Percentiles rank a stretch among this genome's conserved stretches.
Conservation (phyloP, 2,113 vertebrate genomes). For the Eurystomus gularis region DNA sequence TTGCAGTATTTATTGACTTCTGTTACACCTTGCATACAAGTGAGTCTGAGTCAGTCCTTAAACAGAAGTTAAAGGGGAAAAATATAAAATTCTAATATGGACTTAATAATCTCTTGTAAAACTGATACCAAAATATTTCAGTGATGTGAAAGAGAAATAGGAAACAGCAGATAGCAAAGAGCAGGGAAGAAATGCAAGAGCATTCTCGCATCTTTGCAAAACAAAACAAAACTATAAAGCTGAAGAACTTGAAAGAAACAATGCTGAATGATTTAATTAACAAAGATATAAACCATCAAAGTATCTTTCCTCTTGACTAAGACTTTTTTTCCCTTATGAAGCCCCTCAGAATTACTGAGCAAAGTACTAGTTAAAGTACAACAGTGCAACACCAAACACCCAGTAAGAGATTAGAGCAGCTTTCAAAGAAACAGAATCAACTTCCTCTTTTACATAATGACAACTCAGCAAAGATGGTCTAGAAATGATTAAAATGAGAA, state of each 20-base stretch:
- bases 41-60: background rate
- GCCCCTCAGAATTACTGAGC: background rate
- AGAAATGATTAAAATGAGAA: background rate
- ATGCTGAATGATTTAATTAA: rapidly evolving
- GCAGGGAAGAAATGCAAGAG: background rate
- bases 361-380: background rate
- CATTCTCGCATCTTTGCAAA: background rate
- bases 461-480: background rate
- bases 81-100: background rate
- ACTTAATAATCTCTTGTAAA: background rate
- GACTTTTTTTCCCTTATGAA: background rate
- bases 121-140: background rate
- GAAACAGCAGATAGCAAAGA: background rate
- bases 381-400: background rate
- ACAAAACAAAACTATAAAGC: background rate
- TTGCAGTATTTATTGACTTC: background rate
- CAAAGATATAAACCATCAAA: background rate
- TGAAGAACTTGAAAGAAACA: background rate
- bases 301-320: background rate
- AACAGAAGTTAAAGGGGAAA: background rate
- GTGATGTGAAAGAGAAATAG: background rate
- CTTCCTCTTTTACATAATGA: background rate
- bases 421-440: background rate
- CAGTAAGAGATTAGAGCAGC: background rate
- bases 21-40: background rate